Evolutionary conservation across 1,140 invertebrate genomes (phyloP).

Genomic region (Sycophaga agraensis): DNA sequence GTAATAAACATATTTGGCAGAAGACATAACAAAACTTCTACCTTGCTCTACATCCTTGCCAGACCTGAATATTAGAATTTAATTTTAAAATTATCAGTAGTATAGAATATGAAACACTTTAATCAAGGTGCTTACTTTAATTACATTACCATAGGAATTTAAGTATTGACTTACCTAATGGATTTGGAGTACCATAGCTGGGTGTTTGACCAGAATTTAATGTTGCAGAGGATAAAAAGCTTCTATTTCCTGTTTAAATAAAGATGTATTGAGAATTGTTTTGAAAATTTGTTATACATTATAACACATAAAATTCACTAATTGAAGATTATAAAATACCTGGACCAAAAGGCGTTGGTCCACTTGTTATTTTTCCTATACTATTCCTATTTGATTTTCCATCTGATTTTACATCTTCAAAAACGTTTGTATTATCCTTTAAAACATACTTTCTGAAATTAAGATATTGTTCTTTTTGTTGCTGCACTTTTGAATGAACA

Average conservation of each 20-base stretch:
- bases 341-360: slow-evolving; percentile 64
- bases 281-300: too few relatives aligned
- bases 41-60: slow-evolving; percentile 52
- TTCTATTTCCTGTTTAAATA: slow-evolving; percentile 48
- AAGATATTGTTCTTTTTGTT: slow-evolving; percentile 81
- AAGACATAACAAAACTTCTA: slow-evolving; percentile 46
- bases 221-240: slow-evolving; percentile 47
- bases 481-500: slow-evolving; percentile 73
- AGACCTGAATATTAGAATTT: slow-evolving; percentile 41
- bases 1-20: slow-evolving; percentile 34
- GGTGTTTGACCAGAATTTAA: slow-evolving; percentile 44
- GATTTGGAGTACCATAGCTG: slow-evolving; percentile 48
- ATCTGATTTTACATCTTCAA: slow-evolving; percentile 61
- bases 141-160: not conserved
- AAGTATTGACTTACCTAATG: slow-evolving; percentile 44
- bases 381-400: slow-evolving; percentile 42
- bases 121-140: not conserved
- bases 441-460: slow-evolving; percentile 76
- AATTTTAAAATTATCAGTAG: slow-evolving; percentile 3
- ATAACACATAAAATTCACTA: not conserved
- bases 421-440: slow-evolving; percentile 78
- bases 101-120: not conserved
- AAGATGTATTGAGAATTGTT: not conserved
- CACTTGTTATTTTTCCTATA: slow-evolving; percentile 54
- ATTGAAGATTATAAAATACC: slow-evolving; percentile 36